A percentile compares a stretch with the other conserved stretches of the same genome.
Evolutionary conservation across 2,113 vertebrate genomes (phyloP).

Genomic region (Anguilla rostrata): DNA sequence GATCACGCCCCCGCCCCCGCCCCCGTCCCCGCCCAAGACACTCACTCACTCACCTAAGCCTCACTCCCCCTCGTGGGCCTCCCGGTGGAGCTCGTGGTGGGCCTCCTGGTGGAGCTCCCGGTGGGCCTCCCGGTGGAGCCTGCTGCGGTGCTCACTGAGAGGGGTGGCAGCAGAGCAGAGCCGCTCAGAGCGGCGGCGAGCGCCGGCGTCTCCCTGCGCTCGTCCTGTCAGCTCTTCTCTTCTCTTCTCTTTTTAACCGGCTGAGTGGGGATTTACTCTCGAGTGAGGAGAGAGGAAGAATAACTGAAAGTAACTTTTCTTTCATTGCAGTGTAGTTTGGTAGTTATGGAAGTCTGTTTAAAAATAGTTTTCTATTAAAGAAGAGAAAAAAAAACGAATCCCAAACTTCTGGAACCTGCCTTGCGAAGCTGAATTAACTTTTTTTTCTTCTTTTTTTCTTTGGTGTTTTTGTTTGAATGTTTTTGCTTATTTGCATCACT

Average conservation of each 20-base stretch:
- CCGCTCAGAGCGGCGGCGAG: conserved; percentile 42
- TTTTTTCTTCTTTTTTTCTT: conserved; percentile 82
- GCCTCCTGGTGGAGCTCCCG: too few species aligned
- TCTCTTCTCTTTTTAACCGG: conserved; percentile 54
- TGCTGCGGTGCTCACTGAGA: too few species aligned
- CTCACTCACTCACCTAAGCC: not conserved
- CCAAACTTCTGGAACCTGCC: conserved; percentile 80
- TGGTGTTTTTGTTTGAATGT: conserved; percentile 82
- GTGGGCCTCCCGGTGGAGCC: too few species aligned
- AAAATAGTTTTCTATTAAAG: conserved; percentile 58
- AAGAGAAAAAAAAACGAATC: conserved; percentile 71
- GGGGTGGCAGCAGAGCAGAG: too few species aligned
- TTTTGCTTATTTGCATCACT: conserved; percentile 80
- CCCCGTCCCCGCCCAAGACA: not conserved
- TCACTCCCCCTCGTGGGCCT: not conserved
- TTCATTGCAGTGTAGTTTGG: conserved; percentile 41
- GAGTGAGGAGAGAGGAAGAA: conserved; percentile 24
- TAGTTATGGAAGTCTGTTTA: conserved; percentile 64
- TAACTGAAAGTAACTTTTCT: conserved; percentile 14
- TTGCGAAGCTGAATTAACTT: conserved; percentile 83
- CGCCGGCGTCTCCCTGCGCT: conserved; percentile 74
- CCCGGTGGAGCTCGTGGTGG: not conserved
- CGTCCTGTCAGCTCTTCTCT: conserved; percentile 72
- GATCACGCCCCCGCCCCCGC: conserved; percentile 16
- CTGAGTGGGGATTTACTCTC: conserved; percentile 26